Evolutionary conservation across 1,140 invertebrate species (phyloP).

Genomic region (Drosophila lacteicornis): DNA sequence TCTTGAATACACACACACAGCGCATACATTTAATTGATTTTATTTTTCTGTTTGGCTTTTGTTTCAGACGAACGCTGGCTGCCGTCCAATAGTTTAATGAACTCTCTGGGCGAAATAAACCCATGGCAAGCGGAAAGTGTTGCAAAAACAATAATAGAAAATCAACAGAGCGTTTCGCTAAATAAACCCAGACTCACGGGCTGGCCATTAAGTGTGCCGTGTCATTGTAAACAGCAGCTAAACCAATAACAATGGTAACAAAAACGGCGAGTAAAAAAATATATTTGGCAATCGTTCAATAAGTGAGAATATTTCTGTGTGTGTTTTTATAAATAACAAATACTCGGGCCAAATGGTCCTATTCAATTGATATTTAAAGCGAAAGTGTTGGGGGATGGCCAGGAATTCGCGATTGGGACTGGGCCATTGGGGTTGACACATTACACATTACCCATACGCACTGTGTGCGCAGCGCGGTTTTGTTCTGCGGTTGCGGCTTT

Average conservation of each 20-base stretch:
- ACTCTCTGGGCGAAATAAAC: slow-evolving; percentile 49
- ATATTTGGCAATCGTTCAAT: slow-evolving; percentile 44
- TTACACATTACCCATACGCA: slow-evolving; percentile 47
- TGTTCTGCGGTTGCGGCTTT: slow-evolving; percentile 50
- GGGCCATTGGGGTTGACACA: slow-evolving; percentile 35
- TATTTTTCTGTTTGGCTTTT: slow-evolving; percentile 11
- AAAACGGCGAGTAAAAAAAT: slow-evolving; percentile 5
- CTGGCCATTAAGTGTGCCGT: slow-evolving; percentile 66
- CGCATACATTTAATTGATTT: slow-evolving; percentile 43
- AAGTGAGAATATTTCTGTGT: slow-evolving; percentile 1
- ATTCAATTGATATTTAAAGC: slow-evolving; percentile 59
- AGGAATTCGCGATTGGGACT: slow-evolving; percentile 13
- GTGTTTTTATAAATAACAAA: background rate
- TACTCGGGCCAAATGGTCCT: slow-evolving; percentile 14
- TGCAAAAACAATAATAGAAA: slow-evolving; percentile 70
- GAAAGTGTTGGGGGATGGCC: slow-evolving; percentile 36
- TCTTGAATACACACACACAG: background rate
- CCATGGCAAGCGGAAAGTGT: slow-evolving; percentile 25
- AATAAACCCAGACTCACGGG: slow-evolving; percentile 61
- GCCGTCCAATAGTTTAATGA: slow-evolving; percentile 61
- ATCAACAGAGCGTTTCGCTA: slow-evolving; percentile 68
- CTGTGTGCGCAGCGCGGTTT: slow-evolving; percentile 42
- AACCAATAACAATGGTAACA: slow-evolving; percentile 25
- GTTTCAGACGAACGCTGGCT: slow-evolving; percentile 14
- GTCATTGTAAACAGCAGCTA: slow-evolving; percentile 58